Base-by-base conservation (phyloP, 1,140 invertebrate genomes). In the Panonychus citri region DNA sequence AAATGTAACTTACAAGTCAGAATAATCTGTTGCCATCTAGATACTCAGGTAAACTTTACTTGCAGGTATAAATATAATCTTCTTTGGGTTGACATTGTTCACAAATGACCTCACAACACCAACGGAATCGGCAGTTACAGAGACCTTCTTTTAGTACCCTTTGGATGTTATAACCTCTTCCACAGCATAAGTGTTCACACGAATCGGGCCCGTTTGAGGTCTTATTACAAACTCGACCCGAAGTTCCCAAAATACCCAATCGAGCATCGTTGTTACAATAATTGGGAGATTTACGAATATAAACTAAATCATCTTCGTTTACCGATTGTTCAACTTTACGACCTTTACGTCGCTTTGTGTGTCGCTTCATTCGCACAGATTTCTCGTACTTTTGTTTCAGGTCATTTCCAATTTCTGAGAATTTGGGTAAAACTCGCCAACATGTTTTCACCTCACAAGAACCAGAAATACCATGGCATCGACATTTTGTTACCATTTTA, bases 391-490 rank as follows among this genome's bases (percentile, higher is more conserved):
- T 76, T 34, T 68, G 62, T 62, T 77, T 77, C 43, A 77, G 65
- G 48, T 67, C 68, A 40, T 70, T 67, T 10, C 76, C 76, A 42
- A 77, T 72, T 59, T 72, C 66, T n/a, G 71, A 62, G 68, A 78
- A 74, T 59, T 68, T 57, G 2, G 61, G 59, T 34, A 62, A n/a
- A 7, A 55, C 54, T 61, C 85, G 75, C 89, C 89, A 95, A 67
- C 90, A 96, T 1, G 91, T 86, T 56, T 83, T 78, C 56, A 89
- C 78, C 52, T 85, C 86, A 71, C 90, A 95, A 2, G 87, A 91
- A 0, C 88, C 90, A 0, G 85, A 90, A 70, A 94, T 87, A 10
- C 90, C 90, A 67, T 95, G 90, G 67, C 90, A 96, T 70, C 93
- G 94, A 75, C 90, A 96, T 43, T 40, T 48, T 27, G 8, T 26